A percentile compares a stretch with the other conserved stretches of the same genome.
phyloP scores from a whole-genome alignment of 2,888 invertebrate species.

The Malacosoma neustria region DNA sequence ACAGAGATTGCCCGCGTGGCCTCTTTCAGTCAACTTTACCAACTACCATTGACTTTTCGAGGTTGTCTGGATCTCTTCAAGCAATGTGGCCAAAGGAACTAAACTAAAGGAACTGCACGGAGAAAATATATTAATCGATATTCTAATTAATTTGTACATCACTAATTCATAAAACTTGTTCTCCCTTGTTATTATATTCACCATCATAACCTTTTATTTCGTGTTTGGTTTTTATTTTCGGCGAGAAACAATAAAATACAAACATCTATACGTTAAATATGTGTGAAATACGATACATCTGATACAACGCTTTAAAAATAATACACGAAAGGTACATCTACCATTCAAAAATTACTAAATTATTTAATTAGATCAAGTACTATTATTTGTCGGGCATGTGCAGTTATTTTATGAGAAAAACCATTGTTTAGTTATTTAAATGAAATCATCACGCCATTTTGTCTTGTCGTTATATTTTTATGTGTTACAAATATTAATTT shows the following conservation, averaged over 20 bases:
- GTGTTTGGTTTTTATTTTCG: slow-evolving; percentile 52
- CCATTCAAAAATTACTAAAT: slow-evolving; percentile 45
- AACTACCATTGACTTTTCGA: too few species aligned
- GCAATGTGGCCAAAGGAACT: too few species aligned
- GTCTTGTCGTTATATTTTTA: slow-evolving; percentile 22
- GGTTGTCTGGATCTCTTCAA: too few species aligned
- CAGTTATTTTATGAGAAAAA: slow-evolving; percentile 57
- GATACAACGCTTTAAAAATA: slow-evolving; percentile 20
- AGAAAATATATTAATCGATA: too few species aligned
- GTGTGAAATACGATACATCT: slow-evolving; percentile 25
- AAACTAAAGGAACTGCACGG: too few species aligned
- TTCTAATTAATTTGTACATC: slow-evolving; percentile 7
- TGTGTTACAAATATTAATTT: slow-evolving; percentile 4
- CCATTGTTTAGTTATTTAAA: slow-evolving; percentile 52
- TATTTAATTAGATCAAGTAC: slow-evolving; percentile 53
- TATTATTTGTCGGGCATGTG: slow-evolving; percentile 52
- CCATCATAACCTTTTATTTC: slow-evolving; percentile 56
- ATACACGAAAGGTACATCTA: slow-evolving; percentile 39
- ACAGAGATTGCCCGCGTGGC: too few species aligned
- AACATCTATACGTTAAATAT: slow-evolving; percentile 13
- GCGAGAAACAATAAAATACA: slow-evolving; percentile 35
- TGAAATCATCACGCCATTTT: slow-evolving; percentile 58
- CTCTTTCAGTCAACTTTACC: too few species aligned
- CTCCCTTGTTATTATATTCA: slow-evolving; percentile 62
- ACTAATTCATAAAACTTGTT: slow-evolving; percentile 43